Evolutionary conservation across 35 echinoderm and acorn worm genomes (phyloP).

Genomic region (Chiridota heheva): DNA sequence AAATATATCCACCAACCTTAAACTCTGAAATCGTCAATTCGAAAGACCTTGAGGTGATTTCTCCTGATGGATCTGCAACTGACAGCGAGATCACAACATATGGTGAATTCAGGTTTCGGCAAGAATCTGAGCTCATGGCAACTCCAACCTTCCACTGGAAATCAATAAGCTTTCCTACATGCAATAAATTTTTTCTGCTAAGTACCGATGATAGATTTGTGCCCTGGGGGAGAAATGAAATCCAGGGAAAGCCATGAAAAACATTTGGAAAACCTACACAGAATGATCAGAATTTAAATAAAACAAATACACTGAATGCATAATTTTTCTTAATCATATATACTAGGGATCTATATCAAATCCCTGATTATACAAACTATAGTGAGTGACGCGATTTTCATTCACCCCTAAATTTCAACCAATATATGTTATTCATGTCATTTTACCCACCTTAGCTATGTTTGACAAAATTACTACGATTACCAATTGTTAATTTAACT

Average conservation of each 20-base stretch:
- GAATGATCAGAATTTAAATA: not conserved
- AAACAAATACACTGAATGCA: not conserved
- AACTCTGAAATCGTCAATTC: slow-evolving; percentile 95
- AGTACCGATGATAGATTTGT: slow-evolving; percentile 35
- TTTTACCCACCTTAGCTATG: too few species aligned
- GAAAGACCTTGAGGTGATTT: slow-evolving; percentile 60
- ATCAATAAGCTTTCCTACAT: slow-evolving; percentile 85
- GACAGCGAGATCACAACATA: slow-evolving; percentile 64
- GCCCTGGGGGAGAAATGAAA: slow-evolving; percentile 34
- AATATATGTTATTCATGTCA: too few species aligned
- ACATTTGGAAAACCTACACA: not conserved
- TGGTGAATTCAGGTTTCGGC: slow-evolving; percentile 83
- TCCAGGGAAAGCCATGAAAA: not conserved
- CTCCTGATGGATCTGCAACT: slow-evolving; percentile 71
- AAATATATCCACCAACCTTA: slow-evolving; percentile 59
- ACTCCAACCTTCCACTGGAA: slow-evolving; percentile 91
- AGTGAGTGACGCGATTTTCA: too few species aligned
- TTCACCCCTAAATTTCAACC: too few species aligned
- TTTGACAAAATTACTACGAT: too few species aligned
- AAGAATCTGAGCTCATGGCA: slow-evolving; percentile 74
- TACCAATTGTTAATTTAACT: too few species aligned
- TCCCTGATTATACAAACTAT: too few species aligned
- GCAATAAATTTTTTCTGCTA: slow-evolving; percentile 36
- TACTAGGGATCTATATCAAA: not conserved
- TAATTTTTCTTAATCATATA: not conserved